A percentile compares a stretch with the other conserved stretches of the same genome.
Conservation (phyloP, 2,888 invertebrate genomes). For the Bellardia pandia region DNA sequence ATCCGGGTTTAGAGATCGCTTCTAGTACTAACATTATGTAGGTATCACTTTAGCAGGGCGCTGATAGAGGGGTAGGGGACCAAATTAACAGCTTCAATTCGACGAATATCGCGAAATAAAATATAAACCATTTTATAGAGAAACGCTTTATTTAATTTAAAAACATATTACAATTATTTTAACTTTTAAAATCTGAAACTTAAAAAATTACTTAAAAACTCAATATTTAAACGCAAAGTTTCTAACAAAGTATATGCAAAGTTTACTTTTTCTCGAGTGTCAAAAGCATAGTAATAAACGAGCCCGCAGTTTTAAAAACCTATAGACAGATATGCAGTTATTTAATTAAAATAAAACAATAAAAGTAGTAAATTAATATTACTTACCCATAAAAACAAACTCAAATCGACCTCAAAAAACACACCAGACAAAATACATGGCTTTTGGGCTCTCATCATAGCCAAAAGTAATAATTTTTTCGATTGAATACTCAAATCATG, state of each 20-base stretch:
- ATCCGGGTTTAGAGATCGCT: no score
- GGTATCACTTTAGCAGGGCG: no score
- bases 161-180: no score
- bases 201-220: no score
- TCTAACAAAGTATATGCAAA: neutral
- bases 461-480: slow-evolving; percentile 46
- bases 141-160: no score
- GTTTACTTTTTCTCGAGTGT: slow-evolving; percentile 51
- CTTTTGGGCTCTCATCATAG: slow-evolving; percentile 58
- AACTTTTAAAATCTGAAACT: no score
- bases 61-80: no score
- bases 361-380: neutral
- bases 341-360: slow-evolving; percentile 1
- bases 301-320: slow-evolving; percentile 71
- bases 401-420: slow-evolving; percentile 61
- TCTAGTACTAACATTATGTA: no score
- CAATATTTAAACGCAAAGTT: neutral
- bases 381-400: slow-evolving; percentile 61
- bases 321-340: neutral
- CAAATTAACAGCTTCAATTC: no score
- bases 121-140: no score
- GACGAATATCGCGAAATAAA: no score
- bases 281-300: slow-evolving; percentile 66
- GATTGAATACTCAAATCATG: slow-evolving; percentile 24
- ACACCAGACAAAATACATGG: slow-evolving; percentile 56